Conservation (phyloP, 1,140 invertebrate species). For the Drosophila willistoni region DNA sequence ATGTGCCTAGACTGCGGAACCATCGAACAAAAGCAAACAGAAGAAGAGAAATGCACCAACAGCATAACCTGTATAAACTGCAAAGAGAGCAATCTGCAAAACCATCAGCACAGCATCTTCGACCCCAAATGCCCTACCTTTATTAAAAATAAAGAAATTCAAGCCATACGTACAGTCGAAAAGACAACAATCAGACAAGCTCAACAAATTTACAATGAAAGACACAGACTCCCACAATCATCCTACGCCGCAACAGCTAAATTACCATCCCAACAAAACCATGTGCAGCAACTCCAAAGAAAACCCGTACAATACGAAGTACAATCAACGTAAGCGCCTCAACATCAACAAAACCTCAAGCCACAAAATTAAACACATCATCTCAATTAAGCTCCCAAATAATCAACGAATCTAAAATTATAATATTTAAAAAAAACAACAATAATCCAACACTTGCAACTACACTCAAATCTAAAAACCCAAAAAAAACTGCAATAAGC, state of each 20-base stretch:
- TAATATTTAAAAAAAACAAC: too few species aligned
- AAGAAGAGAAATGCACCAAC: too few species aligned
- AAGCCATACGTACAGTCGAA: slow-evolving; percentile 11
- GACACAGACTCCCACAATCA: slow-evolving; percentile 11
- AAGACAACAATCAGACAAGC: slow-evolving; percentile 22
- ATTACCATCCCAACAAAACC: slow-evolving; percentile 1
- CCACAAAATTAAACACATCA: too few species aligned
- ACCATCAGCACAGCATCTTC: slow-evolving; percentile 19
- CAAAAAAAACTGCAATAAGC: background rate
- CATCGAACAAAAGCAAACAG: too few species aligned
- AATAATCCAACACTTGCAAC: background rate
- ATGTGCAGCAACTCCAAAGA: too few species aligned
- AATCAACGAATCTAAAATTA: too few species aligned
- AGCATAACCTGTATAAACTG: too few species aligned
- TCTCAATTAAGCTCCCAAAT: too few species aligned
- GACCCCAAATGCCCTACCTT: slow-evolving; percentile 22
- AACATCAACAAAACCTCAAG: too few species aligned
- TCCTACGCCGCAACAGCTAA: background rate
- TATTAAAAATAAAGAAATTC: slow-evolving; percentile 26
- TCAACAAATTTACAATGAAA: slow-evolving; percentile 19
- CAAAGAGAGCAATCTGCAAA: background rate
- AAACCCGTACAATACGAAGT: too few species aligned
- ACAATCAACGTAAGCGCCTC: too few species aligned
- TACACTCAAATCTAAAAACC: slow-evolving; percentile 1
- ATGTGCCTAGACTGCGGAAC: too few species aligned